Conservation (phyloP, 64 coral and sea anemone genomes). For the Montipora cactus region DNA sequence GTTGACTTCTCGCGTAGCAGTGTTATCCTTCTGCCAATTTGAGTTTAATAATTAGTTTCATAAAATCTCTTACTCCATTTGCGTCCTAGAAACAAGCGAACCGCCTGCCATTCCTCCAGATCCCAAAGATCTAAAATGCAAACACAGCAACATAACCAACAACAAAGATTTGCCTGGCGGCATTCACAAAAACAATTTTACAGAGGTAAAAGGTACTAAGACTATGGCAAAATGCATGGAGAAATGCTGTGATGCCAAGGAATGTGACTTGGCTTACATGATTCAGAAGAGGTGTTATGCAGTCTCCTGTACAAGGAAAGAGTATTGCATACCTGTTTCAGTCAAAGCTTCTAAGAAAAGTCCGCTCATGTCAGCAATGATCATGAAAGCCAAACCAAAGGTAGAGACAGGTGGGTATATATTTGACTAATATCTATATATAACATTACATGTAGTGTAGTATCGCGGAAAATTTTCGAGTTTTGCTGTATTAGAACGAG, state of each 20-base stretch:
- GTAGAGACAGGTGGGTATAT: slow-evolving; percentile 70
- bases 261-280: slow-evolving; percentile 85
- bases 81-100: not conserved
- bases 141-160: slow-evolving; percentile 84
- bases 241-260: slow-evolving; percentile 82
- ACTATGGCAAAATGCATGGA: slow-evolving; percentile 88
- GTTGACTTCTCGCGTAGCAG: no score
- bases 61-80: not conserved
- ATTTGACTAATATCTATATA: not conserved
- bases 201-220: slow-evolving; percentile 56
- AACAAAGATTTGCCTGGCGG: slow-evolving; percentile 67
- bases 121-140: slow-evolving; percentile 82
- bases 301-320: slow-evolving; percentile 72
- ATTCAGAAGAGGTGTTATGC: slow-evolving; percentile 83
- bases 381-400: slow-evolving; percentile 73
- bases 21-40: no score
- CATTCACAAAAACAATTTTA: slow-evolving; percentile 81
- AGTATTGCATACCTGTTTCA: slow-evolving; percentile 67
- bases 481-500: no score
- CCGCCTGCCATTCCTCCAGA: slow-evolving; percentile 56
- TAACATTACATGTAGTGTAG: no score
- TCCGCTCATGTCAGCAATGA: slow-evolving; percentile 70
- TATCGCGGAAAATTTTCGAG: no score
- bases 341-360: slow-evolving; percentile 77
- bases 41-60: not conserved